phyloP scores from a whole-genome alignment of 1,140 invertebrate species.

The Drosophila persimilis region DNA sequence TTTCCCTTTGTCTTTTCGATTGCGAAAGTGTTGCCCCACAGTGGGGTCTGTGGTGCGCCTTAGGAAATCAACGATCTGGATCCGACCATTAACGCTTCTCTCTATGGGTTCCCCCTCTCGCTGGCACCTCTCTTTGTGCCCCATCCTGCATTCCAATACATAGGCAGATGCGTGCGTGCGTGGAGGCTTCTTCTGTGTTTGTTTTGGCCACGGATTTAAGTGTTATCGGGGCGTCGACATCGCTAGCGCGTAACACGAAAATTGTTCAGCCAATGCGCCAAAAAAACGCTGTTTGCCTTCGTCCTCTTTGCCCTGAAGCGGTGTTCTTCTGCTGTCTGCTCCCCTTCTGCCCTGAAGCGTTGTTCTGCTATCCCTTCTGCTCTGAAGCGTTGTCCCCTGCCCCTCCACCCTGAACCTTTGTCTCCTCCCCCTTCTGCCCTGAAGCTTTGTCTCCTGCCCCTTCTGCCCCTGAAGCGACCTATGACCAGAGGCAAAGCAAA shows the following conservation, averaged over 20 bases:
- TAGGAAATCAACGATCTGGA: slow-evolving; percentile 47
- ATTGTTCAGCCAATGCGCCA: slow-evolving; percentile 68
- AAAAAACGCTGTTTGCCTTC: slow-evolving; percentile 43
- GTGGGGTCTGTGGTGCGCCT: slow-evolving; percentile 16
- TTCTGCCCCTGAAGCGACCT: background rate
- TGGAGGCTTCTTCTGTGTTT: slow-evolving; percentile 19
- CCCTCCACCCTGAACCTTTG: background rate
- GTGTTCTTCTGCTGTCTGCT: too few relatives aligned
- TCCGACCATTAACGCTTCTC: slow-evolving; percentile 44
- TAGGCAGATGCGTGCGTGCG: background rate
- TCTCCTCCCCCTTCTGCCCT: too few relatives aligned
- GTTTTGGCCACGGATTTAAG: slow-evolving; percentile 49
- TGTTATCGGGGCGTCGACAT: slow-evolving; percentile 76
- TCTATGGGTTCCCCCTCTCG: slow-evolving; percentile 21
- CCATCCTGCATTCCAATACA: too few relatives aligned
- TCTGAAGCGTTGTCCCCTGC: too few relatives aligned
- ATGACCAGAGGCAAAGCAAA: slow-evolving; percentile 9
- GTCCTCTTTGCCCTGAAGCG: too few relatives aligned
- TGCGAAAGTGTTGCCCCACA: slow-evolving; percentile 20
- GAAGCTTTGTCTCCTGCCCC: background rate
- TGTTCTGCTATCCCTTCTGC: too few relatives aligned
- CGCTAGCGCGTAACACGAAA: slow-evolving; percentile 64
- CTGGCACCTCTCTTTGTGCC: slow-evolving; percentile 26
- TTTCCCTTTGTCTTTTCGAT: too few relatives aligned
- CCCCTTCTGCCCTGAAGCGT: too few relatives aligned